Percentiles rank a stretch among this genome's conserved stretches.
Evolutionary conservation across 2,888 invertebrate genomes (phyloP).

Genomic region (Ichneumoninae sp.): DNA sequence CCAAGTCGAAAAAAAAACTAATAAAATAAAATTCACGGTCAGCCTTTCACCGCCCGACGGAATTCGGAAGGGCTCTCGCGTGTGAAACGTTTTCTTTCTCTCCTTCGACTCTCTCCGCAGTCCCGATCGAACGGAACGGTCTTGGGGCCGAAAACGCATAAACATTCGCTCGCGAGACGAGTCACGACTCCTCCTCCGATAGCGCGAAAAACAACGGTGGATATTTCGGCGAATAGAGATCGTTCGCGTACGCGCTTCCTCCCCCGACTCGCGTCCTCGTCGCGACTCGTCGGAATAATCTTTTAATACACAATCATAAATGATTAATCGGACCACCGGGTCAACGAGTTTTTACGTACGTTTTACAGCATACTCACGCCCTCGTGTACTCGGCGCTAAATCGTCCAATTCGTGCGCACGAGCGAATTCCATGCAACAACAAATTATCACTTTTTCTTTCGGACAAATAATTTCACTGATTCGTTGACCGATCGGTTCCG

Average conservation of each 20-base stretch:
- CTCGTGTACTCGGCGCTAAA: slow-evolving; percentile 34
- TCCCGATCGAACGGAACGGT: neutral
- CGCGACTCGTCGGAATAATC: neutral
- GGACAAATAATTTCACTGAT: neutral
- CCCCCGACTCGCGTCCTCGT: neutral
- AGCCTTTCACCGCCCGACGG: neutral
- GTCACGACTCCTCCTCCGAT: neutral
- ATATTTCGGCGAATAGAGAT: no score
- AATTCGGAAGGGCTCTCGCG: neutral
- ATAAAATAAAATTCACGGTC: neutral
- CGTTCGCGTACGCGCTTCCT: neutral
- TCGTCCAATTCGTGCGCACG: slow-evolving; percentile 30
- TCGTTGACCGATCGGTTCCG: neutral
- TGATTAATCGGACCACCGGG: neutral
- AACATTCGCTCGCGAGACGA: neutral
- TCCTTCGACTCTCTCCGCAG: neutral
- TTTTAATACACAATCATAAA: neutral
- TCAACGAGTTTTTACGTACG: neutral
- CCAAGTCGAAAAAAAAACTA: neutral
- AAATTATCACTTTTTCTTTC: slow-evolving; percentile 30
- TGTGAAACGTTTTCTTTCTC: neutral
- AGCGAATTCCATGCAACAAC: slow-evolving; percentile 46
- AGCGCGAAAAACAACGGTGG: neutral
- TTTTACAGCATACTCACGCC: slow-evolving; percentile 45
- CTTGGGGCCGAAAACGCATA: neutral